These are phyloP conservation scores for Tonatia bakeri DNA, from an alignment of 2,113 vertebrate genomes.

Conservation along the genomic window DNA sequence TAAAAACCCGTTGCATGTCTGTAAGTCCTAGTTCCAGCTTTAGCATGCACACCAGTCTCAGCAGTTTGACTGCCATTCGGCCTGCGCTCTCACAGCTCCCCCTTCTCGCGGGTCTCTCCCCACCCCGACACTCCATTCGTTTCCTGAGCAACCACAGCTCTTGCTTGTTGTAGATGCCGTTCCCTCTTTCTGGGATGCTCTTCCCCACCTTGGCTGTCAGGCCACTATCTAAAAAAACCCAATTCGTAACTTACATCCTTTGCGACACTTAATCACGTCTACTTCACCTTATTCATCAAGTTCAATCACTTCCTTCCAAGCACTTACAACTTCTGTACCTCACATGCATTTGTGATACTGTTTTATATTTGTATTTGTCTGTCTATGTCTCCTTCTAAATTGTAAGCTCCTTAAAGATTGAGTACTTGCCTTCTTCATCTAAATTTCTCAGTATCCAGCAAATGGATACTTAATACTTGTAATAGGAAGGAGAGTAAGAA, in stretches of 20 bases:
- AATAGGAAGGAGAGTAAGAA: neutral
- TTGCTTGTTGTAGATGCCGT: neutral
- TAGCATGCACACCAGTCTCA: neutral
- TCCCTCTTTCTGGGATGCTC: neutral
- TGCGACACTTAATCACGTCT: neutral
- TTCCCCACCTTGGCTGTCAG: neutral
- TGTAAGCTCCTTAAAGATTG: neutral
- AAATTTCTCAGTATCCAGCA: neutral
- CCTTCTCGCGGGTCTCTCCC: neutral
- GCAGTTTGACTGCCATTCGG: neutral
- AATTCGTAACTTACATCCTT: neutral
- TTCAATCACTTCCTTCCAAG: neutral
- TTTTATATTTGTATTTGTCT: neutral
- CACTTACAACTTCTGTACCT: neutral
- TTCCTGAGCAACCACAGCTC: neutral
- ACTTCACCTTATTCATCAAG: neutral
- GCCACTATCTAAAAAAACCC: neutral
- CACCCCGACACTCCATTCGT: neutral
- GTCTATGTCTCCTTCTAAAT: neutral
- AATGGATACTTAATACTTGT: neutral
- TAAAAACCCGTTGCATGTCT: neutral
- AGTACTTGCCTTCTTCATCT: neutral
- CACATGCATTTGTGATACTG: neutral
- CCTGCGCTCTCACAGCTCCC: neutral
- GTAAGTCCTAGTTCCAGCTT: neutral